Conservation (phyloP, 2,797 vertebrate species). For the Channallabes apus region DNA sequence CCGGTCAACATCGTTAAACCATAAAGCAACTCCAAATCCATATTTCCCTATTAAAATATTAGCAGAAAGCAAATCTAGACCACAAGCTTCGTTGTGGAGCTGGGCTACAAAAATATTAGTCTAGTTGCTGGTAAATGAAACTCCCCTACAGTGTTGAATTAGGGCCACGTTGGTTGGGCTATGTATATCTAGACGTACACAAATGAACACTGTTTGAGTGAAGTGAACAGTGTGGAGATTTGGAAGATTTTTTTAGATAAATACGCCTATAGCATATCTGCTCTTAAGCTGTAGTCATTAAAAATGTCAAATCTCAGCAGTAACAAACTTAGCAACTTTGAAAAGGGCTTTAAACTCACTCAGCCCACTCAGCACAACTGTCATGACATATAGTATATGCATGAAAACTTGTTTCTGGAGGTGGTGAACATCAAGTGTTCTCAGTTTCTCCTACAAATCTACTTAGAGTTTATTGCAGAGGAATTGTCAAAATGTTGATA, state of each 20-base stretch:
- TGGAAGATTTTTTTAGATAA: neutral
- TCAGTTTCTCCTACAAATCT: neutral
- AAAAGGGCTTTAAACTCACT: neutral
- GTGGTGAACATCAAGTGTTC: neutral
- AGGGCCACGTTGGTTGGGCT: neutral
- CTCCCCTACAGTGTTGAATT: neutral
- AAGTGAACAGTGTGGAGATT: neutral
- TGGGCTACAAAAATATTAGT: neutral
- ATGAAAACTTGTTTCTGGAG: neutral
- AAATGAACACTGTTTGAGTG: neutral
- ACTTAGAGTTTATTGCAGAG: neutral
- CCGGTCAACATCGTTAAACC: neutral
- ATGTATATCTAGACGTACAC: neutral
- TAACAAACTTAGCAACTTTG: neutral
- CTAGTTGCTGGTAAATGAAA: neutral
- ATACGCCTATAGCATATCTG: too few species aligned
- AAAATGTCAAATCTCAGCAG: neutral
- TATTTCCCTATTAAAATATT: slow-evolving; percentile 18
- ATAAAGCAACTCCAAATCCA: neutral
- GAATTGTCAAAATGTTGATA: neutral
- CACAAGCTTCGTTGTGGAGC: neutral
- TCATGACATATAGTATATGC: neutral
- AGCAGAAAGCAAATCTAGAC: neutral
- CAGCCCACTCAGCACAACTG: neutral
- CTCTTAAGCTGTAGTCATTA: neutral